Conservation (phyloP, 2,888 invertebrate species). For the Hypena proboscidalis region DNA sequence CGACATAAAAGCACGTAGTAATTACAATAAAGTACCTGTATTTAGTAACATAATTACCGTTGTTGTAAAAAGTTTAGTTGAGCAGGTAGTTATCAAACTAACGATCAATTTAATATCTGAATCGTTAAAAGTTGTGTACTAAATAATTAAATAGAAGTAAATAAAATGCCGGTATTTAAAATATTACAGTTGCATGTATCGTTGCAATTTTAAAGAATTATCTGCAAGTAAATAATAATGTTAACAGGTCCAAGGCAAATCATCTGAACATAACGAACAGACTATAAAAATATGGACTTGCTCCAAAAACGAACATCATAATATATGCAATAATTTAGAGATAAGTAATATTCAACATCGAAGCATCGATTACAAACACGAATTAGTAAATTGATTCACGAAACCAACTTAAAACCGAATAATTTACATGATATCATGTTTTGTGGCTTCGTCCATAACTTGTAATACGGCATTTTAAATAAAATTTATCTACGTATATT, state of each 20-base stretch:
- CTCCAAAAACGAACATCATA: conserved; percentile 23
- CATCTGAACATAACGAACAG: conserved; percentile 56
- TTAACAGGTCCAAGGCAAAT: conserved; percentile 74
- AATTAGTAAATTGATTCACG: conserved; percentile 8
- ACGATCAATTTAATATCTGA: conserved; percentile 23
- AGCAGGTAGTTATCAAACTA: conserved; percentile 35
- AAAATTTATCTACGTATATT: no score
- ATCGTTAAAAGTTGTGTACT: conserved; percentile 6
- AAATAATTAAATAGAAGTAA: not conserved
- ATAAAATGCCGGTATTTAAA: not conserved
- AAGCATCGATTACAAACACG: conserved; percentile 11
- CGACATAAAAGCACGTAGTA: conserved; percentile 50
- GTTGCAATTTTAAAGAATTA: no score
- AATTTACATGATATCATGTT: conserved; percentile 3
- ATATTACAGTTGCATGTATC: no score
- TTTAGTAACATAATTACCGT: conserved; percentile 37
- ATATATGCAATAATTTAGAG: conserved; percentile 18
- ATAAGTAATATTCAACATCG: conserved; percentile 7
- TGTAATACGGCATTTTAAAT: no score
- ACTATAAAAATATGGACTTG: conserved; percentile 54
- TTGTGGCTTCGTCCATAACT: no score
- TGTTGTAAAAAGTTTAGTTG: conserved; percentile 33
- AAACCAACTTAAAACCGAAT: conserved; percentile 1
- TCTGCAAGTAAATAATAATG: no score
- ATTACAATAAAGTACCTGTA: conserved; percentile 38